Percentiles rank a stretch among this genome's conserved stretches.
Conservation (phyloP, 2,113 vertebrate genomes). For the Verasper variegatus region DNA sequence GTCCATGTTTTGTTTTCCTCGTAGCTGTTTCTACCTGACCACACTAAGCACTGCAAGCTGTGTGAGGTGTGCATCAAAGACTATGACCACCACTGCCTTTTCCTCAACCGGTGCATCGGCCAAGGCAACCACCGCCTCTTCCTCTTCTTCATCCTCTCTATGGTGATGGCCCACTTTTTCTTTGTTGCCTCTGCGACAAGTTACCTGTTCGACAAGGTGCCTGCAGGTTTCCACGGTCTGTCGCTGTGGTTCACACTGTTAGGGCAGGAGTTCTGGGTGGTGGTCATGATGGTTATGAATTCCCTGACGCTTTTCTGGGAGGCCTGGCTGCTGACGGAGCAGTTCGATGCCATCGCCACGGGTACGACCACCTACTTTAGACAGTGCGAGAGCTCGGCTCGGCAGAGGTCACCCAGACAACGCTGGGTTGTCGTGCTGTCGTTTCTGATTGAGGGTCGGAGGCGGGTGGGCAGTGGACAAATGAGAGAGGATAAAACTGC, state of each 20-base stretch:
- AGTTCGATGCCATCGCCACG: constrained; percentile 76
- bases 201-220: constrained; percentile 67
- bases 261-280: constrained; percentile 80
- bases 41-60: constrained; percentile 85
- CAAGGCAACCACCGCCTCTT: constrained; percentile 82
- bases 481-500: constrained; percentile 45
- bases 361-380: constrained; percentile 82
- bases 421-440: constrained; percentile 63
- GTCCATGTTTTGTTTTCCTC: constrained; percentile 5
- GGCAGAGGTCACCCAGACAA: constrained; percentile 57
- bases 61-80: constrained; percentile 83
- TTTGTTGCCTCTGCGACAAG: constrained; percentile 61
- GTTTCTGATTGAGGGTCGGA: constrained; percentile 78
- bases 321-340: constrained; percentile 79
- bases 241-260: constrained; percentile 58
- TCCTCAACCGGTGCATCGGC: constrained; percentile 84
- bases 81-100: constrained; percentile 87
- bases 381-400: constrained; percentile 36
- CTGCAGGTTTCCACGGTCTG: constrained; percentile 2
- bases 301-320: constrained; percentile 80
- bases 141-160: constrained; percentile 79
- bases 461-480: constrained; percentile 40
- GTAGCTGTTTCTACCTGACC: constrained; percentile 81
- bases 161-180: constrained; percentile 68
- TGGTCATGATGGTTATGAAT: constrained; percentile 77